phyloP scores from a whole-genome alignment of 92 coral and sea anemone species.

The Blastomussa wellsi region DNA sequence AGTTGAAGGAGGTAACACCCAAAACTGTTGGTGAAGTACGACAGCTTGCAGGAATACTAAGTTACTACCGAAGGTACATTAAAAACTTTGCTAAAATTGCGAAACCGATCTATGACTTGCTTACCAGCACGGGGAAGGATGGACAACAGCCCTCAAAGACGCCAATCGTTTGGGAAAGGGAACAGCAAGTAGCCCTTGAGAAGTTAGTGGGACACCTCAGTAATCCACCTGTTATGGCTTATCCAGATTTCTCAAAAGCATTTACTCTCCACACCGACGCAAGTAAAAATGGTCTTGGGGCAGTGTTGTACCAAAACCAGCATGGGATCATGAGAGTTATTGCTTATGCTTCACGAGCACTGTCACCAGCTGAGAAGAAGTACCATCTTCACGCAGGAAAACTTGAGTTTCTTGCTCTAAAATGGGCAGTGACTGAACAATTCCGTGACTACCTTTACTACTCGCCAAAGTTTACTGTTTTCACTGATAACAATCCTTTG shows the following conservation, averaged over 20 bases:
- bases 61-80: slow-evolving; percentile 52
- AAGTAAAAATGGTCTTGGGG: slow-evolving; percentile 5
- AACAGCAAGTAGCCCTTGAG: slow-evolving; percentile 27
- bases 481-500: too few species aligned
- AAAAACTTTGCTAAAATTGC: slow-evolving; percentile 44
- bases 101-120: slow-evolving; percentile 59
- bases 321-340: too few species aligned
- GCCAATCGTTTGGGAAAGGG: slow-evolving; percentile 25
- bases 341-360: too few species aligned
- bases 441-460: too few species aligned
- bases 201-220: slow-evolving; percentile 2
- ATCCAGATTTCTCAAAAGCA: slow-evolving; percentile 30
- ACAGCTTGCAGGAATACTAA: slow-evolving; percentile 46
- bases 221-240: slow-evolving; percentile 27
- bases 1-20: slow-evolving; percentile 27
- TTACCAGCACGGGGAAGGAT: slow-evolving; percentile 27
- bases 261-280: slow-evolving; percentile 20
- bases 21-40: slow-evolving; percentile 61
- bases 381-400: slow-evolving; percentile 52
- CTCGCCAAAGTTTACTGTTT: too few species aligned
- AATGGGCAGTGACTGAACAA: too few species aligned
- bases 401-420: slow-evolving; percentile 50
- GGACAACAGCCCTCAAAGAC: slow-evolving; percentile 58
- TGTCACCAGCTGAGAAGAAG: slow-evolving; percentile 26
- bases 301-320: too few species aligned